Conservation (phyloP, 2,113 vertebrate species). For the Pseudolaguvia tuberculata region DNA sequence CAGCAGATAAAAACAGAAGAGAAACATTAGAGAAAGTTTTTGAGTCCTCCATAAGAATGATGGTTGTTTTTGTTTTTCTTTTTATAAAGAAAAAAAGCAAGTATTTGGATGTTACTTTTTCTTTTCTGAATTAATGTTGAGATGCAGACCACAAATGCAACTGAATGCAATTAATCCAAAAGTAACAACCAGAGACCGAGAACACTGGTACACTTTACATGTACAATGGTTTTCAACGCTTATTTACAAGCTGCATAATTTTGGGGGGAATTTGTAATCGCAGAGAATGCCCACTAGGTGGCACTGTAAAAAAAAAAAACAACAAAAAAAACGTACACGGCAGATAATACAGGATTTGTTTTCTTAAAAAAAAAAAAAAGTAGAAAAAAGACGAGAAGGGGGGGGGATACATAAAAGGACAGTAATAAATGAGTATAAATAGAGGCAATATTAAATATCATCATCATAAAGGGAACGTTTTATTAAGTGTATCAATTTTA, state of each 20-base stretch:
- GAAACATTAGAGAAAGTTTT: conserved; percentile 21
- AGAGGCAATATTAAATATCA: conserved; percentile 64
- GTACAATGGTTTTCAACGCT: conserved; percentile 44
- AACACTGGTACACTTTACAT: conserved; percentile 53
- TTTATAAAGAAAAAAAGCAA: not conserved
- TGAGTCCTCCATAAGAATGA: conserved; percentile 19
- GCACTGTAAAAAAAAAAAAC: conserved; percentile 59
- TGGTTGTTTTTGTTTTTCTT: no score
- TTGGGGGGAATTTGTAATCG: conserved; percentile 48
- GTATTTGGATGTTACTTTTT: conserved; percentile 30
- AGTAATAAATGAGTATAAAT: conserved; percentile 63
- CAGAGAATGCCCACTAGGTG: conserved; percentile 60
- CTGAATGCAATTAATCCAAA: conserved; percentile 37
- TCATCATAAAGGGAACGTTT: conserved; percentile 52
- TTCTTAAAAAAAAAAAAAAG: not conserved
- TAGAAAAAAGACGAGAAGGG: conserved; percentile 7
- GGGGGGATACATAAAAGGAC: conserved; percentile 49
- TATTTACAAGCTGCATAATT: conserved; percentile 58
- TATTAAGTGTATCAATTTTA: conserved; percentile 31
- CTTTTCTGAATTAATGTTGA: conserved; percentile 27
- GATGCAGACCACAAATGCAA: conserved; percentile 53
- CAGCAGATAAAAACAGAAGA: conserved; percentile 23
- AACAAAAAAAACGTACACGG: conserved; percentile 39
- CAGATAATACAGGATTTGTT: conserved; percentile 20
- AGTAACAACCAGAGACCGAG: conserved; percentile 38